A percentile compares a stretch with the other conserved stretches of the same genome.
phyloP scores from a whole-genome alignment of 2,888 invertebrate species.

The Chelonus formosanus region DNA sequence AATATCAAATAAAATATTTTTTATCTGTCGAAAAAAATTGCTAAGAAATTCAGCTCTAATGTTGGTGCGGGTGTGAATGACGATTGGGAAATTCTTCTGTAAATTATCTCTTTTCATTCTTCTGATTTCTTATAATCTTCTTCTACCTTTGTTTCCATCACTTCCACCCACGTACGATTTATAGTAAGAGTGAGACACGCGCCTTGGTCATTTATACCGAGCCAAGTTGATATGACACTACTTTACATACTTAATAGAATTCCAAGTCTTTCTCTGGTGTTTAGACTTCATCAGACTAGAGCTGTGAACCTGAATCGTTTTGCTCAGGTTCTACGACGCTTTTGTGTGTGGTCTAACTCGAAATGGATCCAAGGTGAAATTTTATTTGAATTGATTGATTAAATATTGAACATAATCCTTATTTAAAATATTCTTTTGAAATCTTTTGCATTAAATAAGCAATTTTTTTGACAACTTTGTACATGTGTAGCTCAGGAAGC shows the following conservation, averaged over 20 bases:
- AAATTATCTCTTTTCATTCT: slow-evolving; percentile 12
- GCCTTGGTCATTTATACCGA: slow-evolving; percentile 41
- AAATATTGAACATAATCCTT: neutral
- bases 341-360: slow-evolving; percentile 11
- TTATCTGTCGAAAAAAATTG: too few species aligned
- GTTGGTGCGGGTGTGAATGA: too few species aligned
- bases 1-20: too few species aligned
- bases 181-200: slow-evolving; percentile 44
- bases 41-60: too few species aligned
- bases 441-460: too few species aligned
- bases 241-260: slow-evolving; percentile 53
- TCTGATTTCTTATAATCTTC: slow-evolving; percentile 21
- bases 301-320: neutral
- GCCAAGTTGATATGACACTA: slow-evolving; percentile 41
- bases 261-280: slow-evolving; percentile 24
- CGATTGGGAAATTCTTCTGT: slow-evolving; percentile 32
- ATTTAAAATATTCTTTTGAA: too few species aligned
- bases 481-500: too few species aligned
- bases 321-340: neutral
- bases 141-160: slow-evolving; percentile 27
- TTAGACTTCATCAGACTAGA: neutral
- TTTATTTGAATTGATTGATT: slow-evolving; percentile 12
- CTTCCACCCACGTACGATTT: slow-evolving; percentile 27
- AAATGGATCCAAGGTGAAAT: slow-evolving; percentile 3
- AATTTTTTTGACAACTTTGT: too few species aligned